phyloP scores from a whole-genome alignment of 2,113 vertebrate species.

The Hepsetus odoe region DNA sequence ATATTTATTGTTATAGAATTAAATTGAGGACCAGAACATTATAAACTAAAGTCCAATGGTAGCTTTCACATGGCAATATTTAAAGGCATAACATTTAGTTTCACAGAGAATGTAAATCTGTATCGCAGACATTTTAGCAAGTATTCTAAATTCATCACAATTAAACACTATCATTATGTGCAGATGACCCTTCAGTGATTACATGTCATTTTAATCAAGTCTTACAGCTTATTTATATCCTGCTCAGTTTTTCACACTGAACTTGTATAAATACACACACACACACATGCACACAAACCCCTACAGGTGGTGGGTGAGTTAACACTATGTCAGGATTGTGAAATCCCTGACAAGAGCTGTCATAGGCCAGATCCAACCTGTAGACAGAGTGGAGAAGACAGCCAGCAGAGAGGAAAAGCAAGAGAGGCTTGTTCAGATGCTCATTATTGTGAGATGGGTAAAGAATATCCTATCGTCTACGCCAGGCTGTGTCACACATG shows the following conservation, averaged over 20 bases:
- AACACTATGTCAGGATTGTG: constrained; percentile 59
- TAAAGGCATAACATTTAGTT: not conserved
- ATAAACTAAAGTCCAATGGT: not conserved
- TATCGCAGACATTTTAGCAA: not conserved
- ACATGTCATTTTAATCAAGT: constrained; percentile 50
- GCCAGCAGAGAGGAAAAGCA: constrained; percentile 31
- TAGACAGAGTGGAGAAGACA: constrained; percentile 41
- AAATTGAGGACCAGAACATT: not conserved
- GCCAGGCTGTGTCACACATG: constrained; percentile 62
- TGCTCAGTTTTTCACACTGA: constrained; percentile 4
- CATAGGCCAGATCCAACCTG: constrained; percentile 55
- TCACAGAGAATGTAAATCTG: not conserved
- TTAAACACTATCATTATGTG: constrained; percentile 23
- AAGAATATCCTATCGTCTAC: constrained; percentile 54
- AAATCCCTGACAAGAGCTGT: constrained; percentile 66
- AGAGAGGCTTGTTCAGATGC: constrained; percentile 41
- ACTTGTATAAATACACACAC: constrained; percentile 32
- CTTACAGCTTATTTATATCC: constrained; percentile 36
- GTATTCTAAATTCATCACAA: constrained; percentile 28
- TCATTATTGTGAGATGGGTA: constrained; percentile 62
- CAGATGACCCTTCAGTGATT: constrained; percentile 39
- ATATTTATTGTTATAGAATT: too few relatives aligned
- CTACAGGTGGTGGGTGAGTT: constrained; percentile 47
- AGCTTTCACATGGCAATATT: not conserved
- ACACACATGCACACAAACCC: constrained; percentile 48